Conservation (phyloP, 2,797 vertebrate genomes). For the Rhinatrema bivittatum region DNA sequence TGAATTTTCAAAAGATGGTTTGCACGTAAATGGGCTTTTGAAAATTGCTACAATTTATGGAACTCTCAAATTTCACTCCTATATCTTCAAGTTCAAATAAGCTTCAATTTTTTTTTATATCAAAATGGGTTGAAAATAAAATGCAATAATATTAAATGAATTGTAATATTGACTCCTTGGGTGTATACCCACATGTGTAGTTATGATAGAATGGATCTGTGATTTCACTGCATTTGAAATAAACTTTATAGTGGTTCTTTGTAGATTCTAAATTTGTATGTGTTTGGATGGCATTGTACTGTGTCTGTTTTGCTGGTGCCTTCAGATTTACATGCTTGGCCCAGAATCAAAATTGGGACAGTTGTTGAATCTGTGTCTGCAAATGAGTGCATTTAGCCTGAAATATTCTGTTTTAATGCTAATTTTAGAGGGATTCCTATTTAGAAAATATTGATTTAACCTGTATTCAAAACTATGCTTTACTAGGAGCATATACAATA, state of each 20-base stretch:
- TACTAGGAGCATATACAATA: conserved; percentile 1
- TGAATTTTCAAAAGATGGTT: no score
- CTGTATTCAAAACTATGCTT: conserved; percentile 4
- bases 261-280: conserved; percentile 15
- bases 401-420: conserved; percentile 10
- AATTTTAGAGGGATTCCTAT: conserved; percentile 13
- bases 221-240: background rate
- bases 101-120: no score
- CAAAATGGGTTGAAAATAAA: background rate
- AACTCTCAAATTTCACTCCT: no score
- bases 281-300: conserved; percentile 7
- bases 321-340: conserved; percentile 23
- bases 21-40: no score
- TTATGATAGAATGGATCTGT: conserved; percentile 2
- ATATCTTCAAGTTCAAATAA: no score
- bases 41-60: no score
- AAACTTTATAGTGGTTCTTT: conserved; percentile 11
- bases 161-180: background rate
- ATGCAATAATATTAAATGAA: background rate
- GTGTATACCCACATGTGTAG: background rate
- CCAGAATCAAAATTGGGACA: conserved; percentile 3
- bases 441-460: background rate
- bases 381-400: conserved; percentile 16
- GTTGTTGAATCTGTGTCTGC: conserved; percentile 12
- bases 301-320: conserved; percentile 4